Evolutionary conservation across 2,888 invertebrate genomes (phyloP).

Genomic region (Lottia scabra): DNA sequence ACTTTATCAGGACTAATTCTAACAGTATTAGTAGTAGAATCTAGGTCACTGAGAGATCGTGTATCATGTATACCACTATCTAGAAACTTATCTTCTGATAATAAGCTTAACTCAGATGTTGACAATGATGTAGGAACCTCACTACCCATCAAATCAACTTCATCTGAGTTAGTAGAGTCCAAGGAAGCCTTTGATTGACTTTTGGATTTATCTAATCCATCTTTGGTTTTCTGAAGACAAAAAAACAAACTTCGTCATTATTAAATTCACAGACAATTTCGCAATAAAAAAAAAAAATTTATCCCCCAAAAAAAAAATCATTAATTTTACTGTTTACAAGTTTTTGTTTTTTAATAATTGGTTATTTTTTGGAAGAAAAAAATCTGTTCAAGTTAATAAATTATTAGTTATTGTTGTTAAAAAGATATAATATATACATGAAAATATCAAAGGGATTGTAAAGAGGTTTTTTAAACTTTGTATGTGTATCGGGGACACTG

Average conservation of each 20-base stretch:
- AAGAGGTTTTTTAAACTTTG: too few species aligned
- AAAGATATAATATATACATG: too few species aligned
- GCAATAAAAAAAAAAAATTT: too few species aligned
- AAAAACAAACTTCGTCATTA: neutral
- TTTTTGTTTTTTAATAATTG: too few species aligned
- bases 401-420: too few species aligned
- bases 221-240: slow-evolving; percentile 33
- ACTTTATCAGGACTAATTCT: slow-evolving; percentile 62
- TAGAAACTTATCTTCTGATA: slow-evolving; percentile 39
- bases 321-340: too few species aligned
- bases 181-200: slow-evolving; percentile 41
- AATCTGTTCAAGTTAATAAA: too few species aligned
- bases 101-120: slow-evolving; percentile 39
- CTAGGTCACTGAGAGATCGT: slow-evolving; percentile 49
- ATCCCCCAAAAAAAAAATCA: too few species aligned
- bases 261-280: too few species aligned
- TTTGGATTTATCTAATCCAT: slow-evolving; percentile 32
- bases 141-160: slow-evolving; percentile 22
- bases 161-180: slow-evolving; percentile 46
- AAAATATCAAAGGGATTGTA: too few species aligned
- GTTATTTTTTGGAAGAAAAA: too few species aligned
- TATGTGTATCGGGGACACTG: too few species aligned
- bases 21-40: slow-evolving; percentile 41
- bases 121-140: slow-evolving; percentile 41
- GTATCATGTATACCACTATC: slow-evolving; percentile 45